Conservation (phyloP, 2,888 invertebrate species). For the Polyploca ridens region DNA sequence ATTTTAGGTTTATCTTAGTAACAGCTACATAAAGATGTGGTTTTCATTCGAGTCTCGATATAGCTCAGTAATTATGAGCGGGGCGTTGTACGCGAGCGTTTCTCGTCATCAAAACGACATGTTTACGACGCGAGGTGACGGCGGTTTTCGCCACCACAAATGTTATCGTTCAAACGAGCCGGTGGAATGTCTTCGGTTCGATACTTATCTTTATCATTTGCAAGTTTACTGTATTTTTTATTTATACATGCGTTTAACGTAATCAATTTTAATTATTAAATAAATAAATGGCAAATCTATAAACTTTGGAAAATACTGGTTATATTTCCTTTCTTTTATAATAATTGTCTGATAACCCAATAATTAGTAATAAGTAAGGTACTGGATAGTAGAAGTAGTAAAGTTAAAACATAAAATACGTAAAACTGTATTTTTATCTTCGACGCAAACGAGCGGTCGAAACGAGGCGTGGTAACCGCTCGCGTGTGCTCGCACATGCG, state of each 20-base stretch:
- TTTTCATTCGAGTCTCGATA: conserved; percentile 68
- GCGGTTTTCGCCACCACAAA: conserved; percentile 35
- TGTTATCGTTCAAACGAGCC: conserved; percentile 18
- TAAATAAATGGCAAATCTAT: not conserved
- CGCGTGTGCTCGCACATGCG: conserved; percentile 31
- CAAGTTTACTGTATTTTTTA: not conserved
- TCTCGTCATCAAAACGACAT: conserved; percentile 54
- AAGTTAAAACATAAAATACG: not conserved
- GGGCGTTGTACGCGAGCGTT: conserved; percentile 45
- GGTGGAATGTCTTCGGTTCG: conserved; percentile 12
- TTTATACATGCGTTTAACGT: not conserved
- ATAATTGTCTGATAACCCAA: no score
- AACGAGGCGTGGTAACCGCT: conserved; percentile 34
- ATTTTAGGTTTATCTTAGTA: conserved; percentile 70
- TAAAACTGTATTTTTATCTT: not conserved
- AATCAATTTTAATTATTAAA: not conserved
- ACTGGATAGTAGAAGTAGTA: not conserved
- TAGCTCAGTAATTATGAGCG: conserved; percentile 59
- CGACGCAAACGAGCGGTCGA: not conserved
- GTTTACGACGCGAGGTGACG: conserved; percentile 38
- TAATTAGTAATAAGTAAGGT: no score
- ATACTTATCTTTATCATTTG: not conserved
- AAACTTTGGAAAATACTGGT: not conserved
- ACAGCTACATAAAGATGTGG: conserved; percentile 66
- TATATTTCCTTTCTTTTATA: not conserved